Evolutionary conservation across 1,140 invertebrate species (phyloP).

Genomic region (Euwallacea similis): DNA sequence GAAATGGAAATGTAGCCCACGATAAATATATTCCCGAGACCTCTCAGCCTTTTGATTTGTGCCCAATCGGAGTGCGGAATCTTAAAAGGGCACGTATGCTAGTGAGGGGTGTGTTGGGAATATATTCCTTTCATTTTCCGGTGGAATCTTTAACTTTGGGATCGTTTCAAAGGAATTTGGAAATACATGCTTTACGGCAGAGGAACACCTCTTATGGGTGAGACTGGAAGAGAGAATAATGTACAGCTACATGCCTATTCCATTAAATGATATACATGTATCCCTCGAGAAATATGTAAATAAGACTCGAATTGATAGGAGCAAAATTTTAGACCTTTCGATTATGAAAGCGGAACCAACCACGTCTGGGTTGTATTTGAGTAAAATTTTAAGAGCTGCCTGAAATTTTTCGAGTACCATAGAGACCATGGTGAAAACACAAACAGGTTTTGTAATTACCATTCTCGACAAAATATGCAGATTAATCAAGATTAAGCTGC

Average conservation of each 20-base stretch:
- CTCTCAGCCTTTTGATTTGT: conserved; percentile 22
- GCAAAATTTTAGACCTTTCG: neutral
- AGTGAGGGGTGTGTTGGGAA: neutral
- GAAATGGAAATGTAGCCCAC: conserved; percentile 25
- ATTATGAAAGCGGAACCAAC: too few species aligned
- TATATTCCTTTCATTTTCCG: neutral
- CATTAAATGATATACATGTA: neutral
- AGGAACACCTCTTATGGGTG: too few species aligned
- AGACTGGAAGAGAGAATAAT: neutral
- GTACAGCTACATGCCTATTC: neutral
- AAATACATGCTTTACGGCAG: too few species aligned
- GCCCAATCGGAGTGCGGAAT: conserved; percentile 13
- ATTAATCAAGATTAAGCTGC: conserved; percentile 30
- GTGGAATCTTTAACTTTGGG: too few species aligned
- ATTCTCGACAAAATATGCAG: conserved; percentile 18
- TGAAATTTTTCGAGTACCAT: too few species aligned
- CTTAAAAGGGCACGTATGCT: conserved; percentile 4
- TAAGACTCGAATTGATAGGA: neutral
- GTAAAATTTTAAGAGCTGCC: too few species aligned
- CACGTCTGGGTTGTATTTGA: too few species aligned
- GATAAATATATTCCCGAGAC: conserved; percentile 20
- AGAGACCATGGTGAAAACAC: too few species aligned
- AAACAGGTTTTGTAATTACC: neutral
- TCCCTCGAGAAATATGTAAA: conserved; percentile 9
- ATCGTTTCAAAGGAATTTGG: too few species aligned